phyloP scores from a whole-genome alignment of 2,888 invertebrate genomes.

The Ectropis crepuscularia region DNA sequence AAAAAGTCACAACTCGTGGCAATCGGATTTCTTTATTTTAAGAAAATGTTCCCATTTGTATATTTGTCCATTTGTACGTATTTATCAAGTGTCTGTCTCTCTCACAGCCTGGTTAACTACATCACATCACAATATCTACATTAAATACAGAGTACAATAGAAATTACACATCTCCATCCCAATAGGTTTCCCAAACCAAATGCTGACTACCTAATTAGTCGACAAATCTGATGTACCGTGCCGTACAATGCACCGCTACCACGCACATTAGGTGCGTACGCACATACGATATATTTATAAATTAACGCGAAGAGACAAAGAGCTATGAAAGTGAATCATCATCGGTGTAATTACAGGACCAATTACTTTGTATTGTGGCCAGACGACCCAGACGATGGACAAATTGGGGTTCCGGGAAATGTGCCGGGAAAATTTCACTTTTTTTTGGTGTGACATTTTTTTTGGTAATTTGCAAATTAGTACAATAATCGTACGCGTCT shows the following conservation, averaged over 20 bases:
- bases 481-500: no score
- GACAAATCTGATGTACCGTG: neutral
- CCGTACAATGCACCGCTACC: conserved; percentile 6
- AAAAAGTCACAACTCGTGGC: no score
- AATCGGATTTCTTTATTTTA: no score
- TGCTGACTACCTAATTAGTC: neutral
- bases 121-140: no score
- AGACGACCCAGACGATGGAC: conserved; percentile 52
- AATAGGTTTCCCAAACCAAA: no score
- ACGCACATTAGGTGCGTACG: neutral
- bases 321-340: conserved; percentile 56
- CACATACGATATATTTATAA: conserved; percentile 45
- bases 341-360: conserved; percentile 54
- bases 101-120: no score
- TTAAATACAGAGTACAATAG: no score
- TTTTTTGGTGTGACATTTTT: neutral
- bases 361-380: conserved; percentile 52
- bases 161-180: no score
- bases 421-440: conserved; percentile 6
- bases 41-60: no score
- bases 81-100: no score
- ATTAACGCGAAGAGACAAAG: conserved; percentile 54
- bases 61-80: no score
- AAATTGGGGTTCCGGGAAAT: conserved; percentile 43
- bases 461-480: no score